Conservation (phyloP, 2,797 vertebrate genomes). For the Labroides dimidiatus region DNA sequence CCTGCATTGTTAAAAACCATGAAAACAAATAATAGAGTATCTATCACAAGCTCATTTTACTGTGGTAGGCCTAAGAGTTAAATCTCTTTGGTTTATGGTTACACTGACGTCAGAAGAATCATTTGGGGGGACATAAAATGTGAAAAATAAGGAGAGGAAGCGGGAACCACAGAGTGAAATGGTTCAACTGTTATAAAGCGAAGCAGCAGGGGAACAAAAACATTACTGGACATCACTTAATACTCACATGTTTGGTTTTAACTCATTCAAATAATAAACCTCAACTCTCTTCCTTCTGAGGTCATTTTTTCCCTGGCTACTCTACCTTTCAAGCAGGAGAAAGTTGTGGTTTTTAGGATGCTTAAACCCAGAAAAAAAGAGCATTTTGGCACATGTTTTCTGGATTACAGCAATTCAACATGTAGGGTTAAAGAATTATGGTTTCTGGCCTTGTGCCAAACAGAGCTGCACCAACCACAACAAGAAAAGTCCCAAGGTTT, state of each 20-base stretch:
- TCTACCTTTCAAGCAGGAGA: conserved; percentile 16
- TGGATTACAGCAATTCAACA: conserved; percentile 35
- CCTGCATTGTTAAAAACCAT: conserved; percentile 49
- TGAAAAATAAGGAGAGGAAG: conserved; percentile 60
- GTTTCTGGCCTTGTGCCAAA: conserved; percentile 51
- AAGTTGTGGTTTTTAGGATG: conserved; percentile 13
- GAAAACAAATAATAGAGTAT: conserved; percentile 66
- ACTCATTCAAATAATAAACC: background rate
- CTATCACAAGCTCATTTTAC: conserved; percentile 62
- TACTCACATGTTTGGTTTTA: conserved; percentile 16
- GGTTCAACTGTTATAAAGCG: conserved; percentile 41
- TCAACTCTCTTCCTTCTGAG: background rate
- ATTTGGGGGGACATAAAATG: conserved; percentile 57
- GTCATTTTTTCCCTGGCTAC: background rate
- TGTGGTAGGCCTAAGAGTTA: conserved; percentile 66
- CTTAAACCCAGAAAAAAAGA: conserved; percentile 11
- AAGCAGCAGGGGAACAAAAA: conserved; percentile 40
- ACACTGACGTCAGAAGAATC: conserved; percentile 67
- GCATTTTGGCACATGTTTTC: conserved; percentile 15
- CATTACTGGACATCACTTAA: conserved; percentile 45
- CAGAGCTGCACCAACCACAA: conserved; percentile 41
- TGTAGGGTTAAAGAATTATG: conserved; percentile 37
- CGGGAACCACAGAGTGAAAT: conserved; percentile 38
- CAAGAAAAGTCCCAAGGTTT: conserved; percentile 47
- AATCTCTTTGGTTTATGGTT: conserved; percentile 65